These are phyloP conservation scores for Phoxinus phoxinus DNA, from an alignment of 2,113 vertebrate genomes.

Conservation along the genomic window DNA sequence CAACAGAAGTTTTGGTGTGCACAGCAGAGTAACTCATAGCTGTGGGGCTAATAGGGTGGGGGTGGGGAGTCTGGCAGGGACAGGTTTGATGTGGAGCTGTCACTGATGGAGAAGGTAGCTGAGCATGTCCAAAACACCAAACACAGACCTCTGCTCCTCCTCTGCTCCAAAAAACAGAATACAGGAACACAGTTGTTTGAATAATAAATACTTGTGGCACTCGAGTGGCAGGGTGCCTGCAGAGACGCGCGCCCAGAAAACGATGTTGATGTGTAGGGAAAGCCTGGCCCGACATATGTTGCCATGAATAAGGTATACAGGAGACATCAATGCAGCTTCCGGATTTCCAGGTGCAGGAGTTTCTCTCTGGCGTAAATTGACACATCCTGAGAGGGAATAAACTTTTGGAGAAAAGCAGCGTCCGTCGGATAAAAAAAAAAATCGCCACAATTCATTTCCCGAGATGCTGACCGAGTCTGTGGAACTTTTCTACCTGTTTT, in stretches of 20 bases:
- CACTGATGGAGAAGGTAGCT: slow-evolving; percentile 77
- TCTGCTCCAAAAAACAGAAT: slow-evolving; percentile 62
- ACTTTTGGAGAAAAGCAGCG: slow-evolving; percentile 29
- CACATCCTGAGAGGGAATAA: slow-evolving; percentile 42
- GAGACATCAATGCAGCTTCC: slow-evolving; percentile 53
- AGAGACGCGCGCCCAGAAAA: slow-evolving; percentile 74
- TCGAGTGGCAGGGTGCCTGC: slow-evolving; percentile 68
- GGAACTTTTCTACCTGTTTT: slow-evolving; percentile 23
- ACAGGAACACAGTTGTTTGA: slow-evolving; percentile 78
- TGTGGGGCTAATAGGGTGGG: slow-evolving; percentile 59
- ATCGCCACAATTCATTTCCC: slow-evolving; percentile 15
- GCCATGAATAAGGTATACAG: slow-evolving; percentile 60
- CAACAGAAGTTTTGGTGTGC: slow-evolving; percentile 55
- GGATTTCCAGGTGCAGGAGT: slow-evolving; percentile 51
- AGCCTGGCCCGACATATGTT: slow-evolving; percentile 43
- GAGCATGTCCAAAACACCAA: slow-evolving; percentile 71
- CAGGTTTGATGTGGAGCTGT: slow-evolving; percentile 77
- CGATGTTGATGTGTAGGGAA: slow-evolving; percentile 79
- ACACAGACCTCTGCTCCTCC: slow-evolving; percentile 74
- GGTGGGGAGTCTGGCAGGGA: slow-evolving; percentile 55
- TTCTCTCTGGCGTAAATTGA: slow-evolving; percentile 50
- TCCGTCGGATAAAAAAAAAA: neutral
- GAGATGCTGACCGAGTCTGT: slow-evolving; percentile 43
- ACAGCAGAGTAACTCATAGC: slow-evolving; percentile 60
- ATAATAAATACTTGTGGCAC: slow-evolving; percentile 82